Evolutionary conservation across 1,140 invertebrate species (phyloP), one percentile per base, ranked within the genome.

Genomic region (Drosophila yakuba): DNA sequence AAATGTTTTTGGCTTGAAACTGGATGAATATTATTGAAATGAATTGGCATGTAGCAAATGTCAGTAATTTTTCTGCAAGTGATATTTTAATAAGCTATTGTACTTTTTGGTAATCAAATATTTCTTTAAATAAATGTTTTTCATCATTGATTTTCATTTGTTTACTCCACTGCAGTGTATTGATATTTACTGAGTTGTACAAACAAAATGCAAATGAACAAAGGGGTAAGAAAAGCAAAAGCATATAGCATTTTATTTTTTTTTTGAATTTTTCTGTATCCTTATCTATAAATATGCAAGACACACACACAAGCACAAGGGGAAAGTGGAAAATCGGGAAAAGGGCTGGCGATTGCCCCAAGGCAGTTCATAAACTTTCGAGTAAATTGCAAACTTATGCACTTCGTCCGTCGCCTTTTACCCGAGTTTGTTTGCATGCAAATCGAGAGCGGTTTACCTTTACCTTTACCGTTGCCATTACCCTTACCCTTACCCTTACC

Each of bases 321-420:
- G 2, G 25, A 45, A 63, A 11, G 32, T 41, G 38, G 23, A 39
- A 48, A 48, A 23, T 23, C 28, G n/a, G 25, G 6, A 6, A 17
- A 54, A 15, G 20, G 59, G 7, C n/a, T 44, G 17, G 32, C 17
- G 45, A 36, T n/a, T 39, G 20, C 17, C 58, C 45, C 23, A 39
- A 48, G 73, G 73, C 73, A 75, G 72, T 75, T 76, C 73, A 75
- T 75, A 75, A 75, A 75, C 54, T 75, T 75, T 75, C 73, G 62
- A 75, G 73, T 75, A 75, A 75, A 75, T 75, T 75, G 73, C 72
- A 75, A 75, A 75, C 73, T 75, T 75, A 75, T 75, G 73, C 73
- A 75, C 48, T 51, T 35, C 48, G 28, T 51, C 48, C 48, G 48
- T 51, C 48, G 48, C 48, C 48, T 51, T 51, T 51, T 51, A 35